Conservation (phyloP, 2,797 vertebrate genomes). For the Gambelia wislizenii region DNA sequence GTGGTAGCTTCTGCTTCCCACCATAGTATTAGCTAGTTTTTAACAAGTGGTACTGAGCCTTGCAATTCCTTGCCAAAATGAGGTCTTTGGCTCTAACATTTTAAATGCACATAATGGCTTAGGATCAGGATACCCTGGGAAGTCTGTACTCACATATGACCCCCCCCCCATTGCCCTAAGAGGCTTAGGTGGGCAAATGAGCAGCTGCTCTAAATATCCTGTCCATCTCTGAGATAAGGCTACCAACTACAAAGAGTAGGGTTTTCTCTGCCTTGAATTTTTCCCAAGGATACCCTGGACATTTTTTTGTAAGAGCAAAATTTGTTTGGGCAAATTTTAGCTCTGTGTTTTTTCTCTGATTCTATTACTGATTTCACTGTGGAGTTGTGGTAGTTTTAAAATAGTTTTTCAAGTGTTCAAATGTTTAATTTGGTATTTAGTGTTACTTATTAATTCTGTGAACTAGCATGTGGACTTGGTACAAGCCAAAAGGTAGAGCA, state of each 20-base stretch:
- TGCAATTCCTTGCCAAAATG: not conserved
- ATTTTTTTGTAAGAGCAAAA: not conserved
- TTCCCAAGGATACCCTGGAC: too few species aligned
- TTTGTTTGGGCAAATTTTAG: not conserved
- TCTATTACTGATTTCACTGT: not conserved
- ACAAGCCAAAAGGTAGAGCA: not conserved
- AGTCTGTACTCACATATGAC: not conserved
- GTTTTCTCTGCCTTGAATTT: not conserved
- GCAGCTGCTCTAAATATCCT: not conserved
- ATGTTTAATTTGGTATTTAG: not conserved
- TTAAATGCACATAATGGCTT: not conserved
- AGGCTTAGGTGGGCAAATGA: not conserved
- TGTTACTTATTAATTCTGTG: not conserved
- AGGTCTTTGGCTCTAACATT: not conserved
- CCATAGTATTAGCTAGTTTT: too few species aligned
- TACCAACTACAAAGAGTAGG: not conserved
- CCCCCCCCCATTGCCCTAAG: too few species aligned
- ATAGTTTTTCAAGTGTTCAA: not conserved
- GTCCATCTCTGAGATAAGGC: not conserved
- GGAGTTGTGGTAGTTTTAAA: not conserved
- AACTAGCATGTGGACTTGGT: not conserved
- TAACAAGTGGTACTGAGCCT: not conserved
- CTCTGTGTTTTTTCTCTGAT: not conserved
- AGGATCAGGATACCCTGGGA: not conserved
- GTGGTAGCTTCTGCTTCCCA: not conserved